Percentiles rank a stretch among this genome's conserved stretches.
Evolutionary conservation across 2,888 invertebrate species (phyloP).

Genomic region (Eulithis testata): DNA sequence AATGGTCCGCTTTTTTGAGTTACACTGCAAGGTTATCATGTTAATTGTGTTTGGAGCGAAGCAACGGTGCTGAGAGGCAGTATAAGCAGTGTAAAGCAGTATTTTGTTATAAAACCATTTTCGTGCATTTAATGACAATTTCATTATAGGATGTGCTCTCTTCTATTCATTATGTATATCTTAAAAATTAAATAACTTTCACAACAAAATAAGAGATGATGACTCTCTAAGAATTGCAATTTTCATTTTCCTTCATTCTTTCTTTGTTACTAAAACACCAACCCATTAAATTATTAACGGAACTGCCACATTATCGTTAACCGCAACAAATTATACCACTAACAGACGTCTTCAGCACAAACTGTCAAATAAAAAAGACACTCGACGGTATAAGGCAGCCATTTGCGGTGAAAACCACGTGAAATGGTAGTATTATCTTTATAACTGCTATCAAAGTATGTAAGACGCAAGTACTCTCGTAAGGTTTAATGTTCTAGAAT

Average conservation of each 20-base stretch:
- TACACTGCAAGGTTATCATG: too few species aligned
- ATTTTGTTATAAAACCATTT: too few species aligned
- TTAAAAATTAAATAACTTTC: background rate
- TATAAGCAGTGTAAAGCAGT: too few species aligned
- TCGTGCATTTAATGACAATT: too few species aligned
- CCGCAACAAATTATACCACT: constrained; percentile 55
- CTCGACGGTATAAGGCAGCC: constrained; percentile 44
- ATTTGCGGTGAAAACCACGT: constrained; percentile 44
- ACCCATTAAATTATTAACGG: constrained; percentile 44
- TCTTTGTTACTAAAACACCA: constrained; percentile 6
- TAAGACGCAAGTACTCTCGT: constrained; percentile 18
- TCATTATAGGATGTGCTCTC: too few species aligned
- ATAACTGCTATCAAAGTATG: constrained; percentile 62
- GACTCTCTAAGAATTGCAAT: too few species aligned
- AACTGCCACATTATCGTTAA: constrained; percentile 52
- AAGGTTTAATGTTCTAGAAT: constrained; percentile 1
- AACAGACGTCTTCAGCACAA: constrained; percentile 58
- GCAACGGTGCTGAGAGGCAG: too few species aligned
- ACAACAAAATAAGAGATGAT: too few species aligned
- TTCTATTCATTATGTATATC: too few species aligned
- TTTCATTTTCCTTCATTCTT: too few species aligned
- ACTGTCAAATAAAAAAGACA: constrained; percentile 62
- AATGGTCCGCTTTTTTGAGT: too few species aligned
- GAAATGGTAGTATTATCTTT: constrained; percentile 66
- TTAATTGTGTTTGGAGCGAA: too few species aligned